Percentiles rank a stretch among this genome's conserved stretches.
Evolutionary conservation across 2,888 invertebrate genomes (phyloP).

Genomic region (Caradrina clavipalpis): DNA sequence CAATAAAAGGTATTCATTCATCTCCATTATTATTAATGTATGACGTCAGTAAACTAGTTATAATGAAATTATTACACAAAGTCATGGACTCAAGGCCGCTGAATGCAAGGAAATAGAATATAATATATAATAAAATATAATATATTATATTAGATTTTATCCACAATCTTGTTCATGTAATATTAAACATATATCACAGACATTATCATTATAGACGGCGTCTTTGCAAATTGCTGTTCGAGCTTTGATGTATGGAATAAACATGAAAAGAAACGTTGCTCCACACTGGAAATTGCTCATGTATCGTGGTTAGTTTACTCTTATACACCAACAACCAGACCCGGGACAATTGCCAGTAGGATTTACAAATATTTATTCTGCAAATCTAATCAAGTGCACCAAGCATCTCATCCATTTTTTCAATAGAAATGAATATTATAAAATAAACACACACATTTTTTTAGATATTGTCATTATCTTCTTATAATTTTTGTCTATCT

Average conservation of each 20-base stretch:
- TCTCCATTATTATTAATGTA: background rate
- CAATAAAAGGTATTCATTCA: slow-evolving; percentile 12
- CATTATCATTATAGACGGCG: slow-evolving; percentile 28
- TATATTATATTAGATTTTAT: slow-evolving; percentile 42
- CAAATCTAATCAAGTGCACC: too few species aligned
- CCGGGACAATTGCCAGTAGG: too few species aligned
- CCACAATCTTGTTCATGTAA: slow-evolving; percentile 25
- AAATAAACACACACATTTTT: too few species aligned
- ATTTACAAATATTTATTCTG: too few species aligned
- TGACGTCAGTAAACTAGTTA: slow-evolving; percentile 13
- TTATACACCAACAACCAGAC: too few species aligned
- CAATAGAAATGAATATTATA: too few species aligned
- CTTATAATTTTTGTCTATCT: too few species aligned
- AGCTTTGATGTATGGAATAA: slow-evolving; percentile 41
- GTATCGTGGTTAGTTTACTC: too few species aligned
- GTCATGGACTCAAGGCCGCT: slow-evolving; percentile 19
- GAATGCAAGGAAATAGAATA: slow-evolving; percentile 34
- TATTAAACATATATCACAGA: slow-evolving; percentile 32
- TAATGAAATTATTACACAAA: slow-evolving; percentile 20
- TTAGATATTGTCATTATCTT: too few species aligned
- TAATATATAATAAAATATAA: slow-evolving; percentile 32
- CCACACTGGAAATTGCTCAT: too few species aligned
- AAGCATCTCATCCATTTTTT: too few species aligned
- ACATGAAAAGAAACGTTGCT: background rate
- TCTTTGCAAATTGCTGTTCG: slow-evolving; percentile 18